A percentile compares a stretch with the other conserved stretches of the same genome.
Evolutionary conservation across 2,888 invertebrate genomes (phyloP).

Genomic region (Sialis fuliginosa): DNA sequence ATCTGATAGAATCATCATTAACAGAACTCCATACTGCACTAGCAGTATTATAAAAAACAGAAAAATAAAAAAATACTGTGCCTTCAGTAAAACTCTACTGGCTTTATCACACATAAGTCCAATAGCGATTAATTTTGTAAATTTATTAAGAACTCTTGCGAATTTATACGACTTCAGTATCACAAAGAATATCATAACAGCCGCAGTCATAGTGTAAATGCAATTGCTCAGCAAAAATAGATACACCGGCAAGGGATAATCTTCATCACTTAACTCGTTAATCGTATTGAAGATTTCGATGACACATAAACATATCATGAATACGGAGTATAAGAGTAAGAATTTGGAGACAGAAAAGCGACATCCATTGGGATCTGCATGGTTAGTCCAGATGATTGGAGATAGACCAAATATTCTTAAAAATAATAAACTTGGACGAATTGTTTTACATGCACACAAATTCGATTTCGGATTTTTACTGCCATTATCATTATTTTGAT

Average conservation of each 20-base stretch:
- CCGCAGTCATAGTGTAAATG: constrained; percentile 1
- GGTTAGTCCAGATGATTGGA: constrained; percentile 17
- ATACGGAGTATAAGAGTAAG: constrained; percentile 16
- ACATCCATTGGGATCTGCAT: constrained; percentile 15
- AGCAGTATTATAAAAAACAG: constrained; percentile 7
- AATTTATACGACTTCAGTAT: constrained; percentile 16
- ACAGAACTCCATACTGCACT: constrained; percentile 14
- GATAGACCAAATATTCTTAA: constrained; percentile 19
- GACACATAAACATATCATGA: constrained; percentile 12
- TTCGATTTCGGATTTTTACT: too few species aligned
- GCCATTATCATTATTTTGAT: too few species aligned
- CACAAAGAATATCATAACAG: constrained; percentile 14
- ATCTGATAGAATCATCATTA: constrained; percentile 16
- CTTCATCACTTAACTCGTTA: constrained; percentile 6
- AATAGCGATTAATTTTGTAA: constrained; percentile 15
- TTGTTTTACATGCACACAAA: constrained; percentile 18
- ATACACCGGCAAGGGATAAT: neutral
- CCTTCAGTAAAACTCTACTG: constrained; percentile 10
- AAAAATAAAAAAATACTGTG: constrained; percentile 15
- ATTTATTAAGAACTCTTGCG: constrained; percentile 16
- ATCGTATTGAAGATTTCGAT: constrained; percentile 14
- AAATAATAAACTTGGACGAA: constrained; percentile 13
- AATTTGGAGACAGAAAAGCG: constrained; percentile 15
- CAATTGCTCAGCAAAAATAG: neutral
- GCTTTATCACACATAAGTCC: constrained; percentile 19